phyloP scores from a whole-genome alignment of 2,888 invertebrate genomes.

The Drosophila nr. perissopoda region DNA sequence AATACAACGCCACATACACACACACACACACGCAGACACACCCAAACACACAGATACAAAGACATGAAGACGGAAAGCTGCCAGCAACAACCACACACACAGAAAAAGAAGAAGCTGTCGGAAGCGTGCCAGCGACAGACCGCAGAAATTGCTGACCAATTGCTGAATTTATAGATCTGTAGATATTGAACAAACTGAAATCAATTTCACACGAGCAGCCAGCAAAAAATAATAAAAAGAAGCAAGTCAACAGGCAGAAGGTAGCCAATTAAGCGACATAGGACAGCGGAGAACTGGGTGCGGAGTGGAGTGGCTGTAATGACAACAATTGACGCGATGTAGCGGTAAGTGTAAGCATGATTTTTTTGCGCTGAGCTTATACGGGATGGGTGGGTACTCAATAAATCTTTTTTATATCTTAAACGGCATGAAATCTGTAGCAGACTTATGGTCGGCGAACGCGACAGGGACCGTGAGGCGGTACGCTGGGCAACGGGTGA shows the following conservation, averaged over 20 bases:
- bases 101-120: slow-evolving; percentile 19
- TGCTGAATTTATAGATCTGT: slow-evolving; percentile 59
- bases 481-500: slow-evolving; percentile 86
- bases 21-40: background rate
- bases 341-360: slow-evolving; percentile 82
- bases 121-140: slow-evolving; percentile 28
- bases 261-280: slow-evolving; percentile 9
- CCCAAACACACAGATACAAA: slow-evolving; percentile 34
- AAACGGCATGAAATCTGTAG: slow-evolving; percentile 53
- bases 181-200: slow-evolving; percentile 59
- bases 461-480: slow-evolving; percentile 86
- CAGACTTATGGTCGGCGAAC: slow-evolving; percentile 86
- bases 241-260: background rate
- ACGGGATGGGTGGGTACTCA: background rate
- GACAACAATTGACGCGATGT: slow-evolving; percentile 85
- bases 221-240: background rate
- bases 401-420: slow-evolving; percentile 6
- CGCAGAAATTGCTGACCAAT: slow-evolving; percentile 45
- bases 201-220: slow-evolving; percentile 51
- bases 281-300: slow-evolving; percentile 19
- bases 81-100: slow-evolving; percentile 15
- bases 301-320: slow-evolving; percentile 75
- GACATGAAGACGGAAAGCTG: slow-evolving; percentile 34
- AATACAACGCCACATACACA: slow-evolving; percentile 34
- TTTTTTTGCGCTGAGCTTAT: background rate